A percentile compares a stretch with the other conserved stretches of the same genome.
phyloP scores from a whole-genome alignment of 1,140 invertebrate genomes.

The Oreohelix idahoensis region DNA sequence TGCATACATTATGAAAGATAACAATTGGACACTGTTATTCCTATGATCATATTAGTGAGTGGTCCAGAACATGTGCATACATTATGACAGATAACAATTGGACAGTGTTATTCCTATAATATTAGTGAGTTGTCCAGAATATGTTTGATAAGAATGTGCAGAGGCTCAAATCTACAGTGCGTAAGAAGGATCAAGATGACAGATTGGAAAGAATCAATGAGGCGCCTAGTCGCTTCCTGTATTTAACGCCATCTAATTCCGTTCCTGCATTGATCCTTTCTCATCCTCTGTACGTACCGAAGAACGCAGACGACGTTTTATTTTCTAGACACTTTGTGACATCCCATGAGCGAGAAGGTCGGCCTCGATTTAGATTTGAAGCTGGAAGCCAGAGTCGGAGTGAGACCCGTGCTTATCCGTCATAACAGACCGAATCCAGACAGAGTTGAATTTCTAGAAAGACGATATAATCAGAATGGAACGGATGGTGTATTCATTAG shows the following conservation, averaged over 20 bases:
- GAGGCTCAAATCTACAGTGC: not conserved
- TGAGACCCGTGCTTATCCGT: not conserved
- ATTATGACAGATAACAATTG: too few species aligned
- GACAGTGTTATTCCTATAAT: too few species aligned
- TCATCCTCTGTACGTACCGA: not conserved
- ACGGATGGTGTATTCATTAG: constrained; percentile 52
- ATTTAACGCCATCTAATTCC: not conserved
- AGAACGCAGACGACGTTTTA: not conserved
- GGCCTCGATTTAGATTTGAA: not conserved
- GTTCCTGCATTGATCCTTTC: not conserved
- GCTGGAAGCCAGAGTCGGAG: too few species aligned
- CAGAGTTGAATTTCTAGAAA: not conserved
- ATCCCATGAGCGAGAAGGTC: not conserved
- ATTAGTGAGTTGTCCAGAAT: too few species aligned
- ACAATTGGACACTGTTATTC: too few species aligned
- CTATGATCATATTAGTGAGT: too few species aligned
- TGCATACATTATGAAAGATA: too few species aligned
- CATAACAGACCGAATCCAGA: not conserved
- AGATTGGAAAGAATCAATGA: not conserved
- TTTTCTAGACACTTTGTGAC: not conserved
- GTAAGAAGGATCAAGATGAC: not conserved
- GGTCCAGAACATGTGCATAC: too few species aligned
- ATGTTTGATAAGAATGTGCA: not conserved
- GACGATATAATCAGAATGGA: constrained; percentile 26
- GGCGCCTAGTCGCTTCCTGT: not conserved